These are phyloP conservation scores for Lithobates sylvaticus DNA, from an alignment of 2,797 vertebrate genomes.

Conservation along the genomic window DNA sequence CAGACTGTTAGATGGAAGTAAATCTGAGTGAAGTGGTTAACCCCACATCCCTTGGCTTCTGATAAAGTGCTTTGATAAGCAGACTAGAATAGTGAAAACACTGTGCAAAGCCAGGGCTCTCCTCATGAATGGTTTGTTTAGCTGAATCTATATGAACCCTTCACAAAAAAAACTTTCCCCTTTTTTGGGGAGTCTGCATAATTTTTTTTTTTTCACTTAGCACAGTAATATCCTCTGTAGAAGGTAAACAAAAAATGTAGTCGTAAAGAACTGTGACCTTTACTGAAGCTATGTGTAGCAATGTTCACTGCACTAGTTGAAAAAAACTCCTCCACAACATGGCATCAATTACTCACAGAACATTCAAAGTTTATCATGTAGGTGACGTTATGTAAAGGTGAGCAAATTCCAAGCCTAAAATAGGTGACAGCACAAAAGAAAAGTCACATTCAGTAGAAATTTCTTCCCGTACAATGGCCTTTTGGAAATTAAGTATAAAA, in stretches of 20 bases:
- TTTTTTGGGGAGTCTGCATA: constrained; percentile 35
- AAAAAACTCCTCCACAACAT: constrained; percentile 59
- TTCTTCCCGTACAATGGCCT: background rate
- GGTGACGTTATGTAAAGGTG: constrained; percentile 60
- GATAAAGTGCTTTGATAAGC: constrained; percentile 99
- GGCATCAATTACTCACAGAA: constrained; percentile 39
- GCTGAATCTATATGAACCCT: constrained; percentile 63
- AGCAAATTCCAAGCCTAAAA: constrained; percentile 66
- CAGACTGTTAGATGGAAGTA: constrained; percentile 83
- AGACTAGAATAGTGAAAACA: constrained; percentile 78
- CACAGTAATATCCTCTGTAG: constrained; percentile 67
- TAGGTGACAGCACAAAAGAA: constrained; percentile 10
- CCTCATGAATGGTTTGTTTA: constrained; percentile 84
- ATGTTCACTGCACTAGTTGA: constrained; percentile 42
- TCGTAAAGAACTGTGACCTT: constrained; percentile 30
- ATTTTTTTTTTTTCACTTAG: constrained; percentile 59
- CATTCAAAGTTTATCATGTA: constrained; percentile 63
- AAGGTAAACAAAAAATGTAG: constrained; percentile 54
- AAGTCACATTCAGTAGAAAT: background rate
- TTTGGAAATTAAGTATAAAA: too few relatives aligned
- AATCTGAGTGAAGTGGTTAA: constrained; percentile 83
- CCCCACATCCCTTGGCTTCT: constrained; percentile 89
- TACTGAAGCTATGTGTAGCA: constrained; percentile 24
- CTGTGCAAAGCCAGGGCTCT: constrained; percentile 79
- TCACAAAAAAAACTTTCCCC: constrained; percentile 36